Conservation (phyloP, 2,797 vertebrate species). For the Rhadinocentrus ornatus region DNA sequence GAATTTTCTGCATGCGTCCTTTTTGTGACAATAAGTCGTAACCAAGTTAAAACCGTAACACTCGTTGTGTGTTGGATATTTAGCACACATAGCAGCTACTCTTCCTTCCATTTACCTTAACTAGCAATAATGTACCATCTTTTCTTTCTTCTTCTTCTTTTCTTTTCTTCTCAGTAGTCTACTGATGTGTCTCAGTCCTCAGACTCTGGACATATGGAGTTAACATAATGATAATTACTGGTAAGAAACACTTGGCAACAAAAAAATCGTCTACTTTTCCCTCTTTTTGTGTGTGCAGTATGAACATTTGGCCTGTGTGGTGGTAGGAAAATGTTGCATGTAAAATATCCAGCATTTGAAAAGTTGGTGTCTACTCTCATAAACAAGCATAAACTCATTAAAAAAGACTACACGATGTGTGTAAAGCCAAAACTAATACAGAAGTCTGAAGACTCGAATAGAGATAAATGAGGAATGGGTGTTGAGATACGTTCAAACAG, state of each 20-base stretch:
- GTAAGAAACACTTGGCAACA: conserved; percentile 63
- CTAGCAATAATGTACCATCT: conserved; percentile 8
- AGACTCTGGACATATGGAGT: conserved; percentile 16
- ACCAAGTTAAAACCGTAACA: neutral
- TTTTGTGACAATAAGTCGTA: too few species aligned
- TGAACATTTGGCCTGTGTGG: neutral
- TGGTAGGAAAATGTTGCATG: neutral
- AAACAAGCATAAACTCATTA: too few species aligned
- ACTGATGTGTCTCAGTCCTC: conserved; percentile 36
- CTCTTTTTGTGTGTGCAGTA: neutral
- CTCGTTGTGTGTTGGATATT: neutral
- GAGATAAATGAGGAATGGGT: neutral
- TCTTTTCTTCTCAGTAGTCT: conserved; percentile 30
- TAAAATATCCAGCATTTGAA: neutral
- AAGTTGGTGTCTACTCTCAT: too few species aligned
- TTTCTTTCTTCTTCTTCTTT: conserved; percentile 1
- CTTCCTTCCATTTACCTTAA: neutral
- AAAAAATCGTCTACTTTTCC: conserved; percentile 21
- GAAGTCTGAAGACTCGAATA: neutral
- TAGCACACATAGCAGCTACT: conserved; percentile 22
- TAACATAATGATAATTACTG: conserved; percentile 39
- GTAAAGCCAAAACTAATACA: neutral
- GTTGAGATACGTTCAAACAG: neutral
- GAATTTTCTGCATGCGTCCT: conserved; percentile 15
- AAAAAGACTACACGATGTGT: too few species aligned